A percentile compares a stretch with the other conserved stretches of the same genome.
phyloP scores from a whole-genome alignment of 1,140 invertebrate species.

The Trachymyrmex septentrionalis region DNA sequence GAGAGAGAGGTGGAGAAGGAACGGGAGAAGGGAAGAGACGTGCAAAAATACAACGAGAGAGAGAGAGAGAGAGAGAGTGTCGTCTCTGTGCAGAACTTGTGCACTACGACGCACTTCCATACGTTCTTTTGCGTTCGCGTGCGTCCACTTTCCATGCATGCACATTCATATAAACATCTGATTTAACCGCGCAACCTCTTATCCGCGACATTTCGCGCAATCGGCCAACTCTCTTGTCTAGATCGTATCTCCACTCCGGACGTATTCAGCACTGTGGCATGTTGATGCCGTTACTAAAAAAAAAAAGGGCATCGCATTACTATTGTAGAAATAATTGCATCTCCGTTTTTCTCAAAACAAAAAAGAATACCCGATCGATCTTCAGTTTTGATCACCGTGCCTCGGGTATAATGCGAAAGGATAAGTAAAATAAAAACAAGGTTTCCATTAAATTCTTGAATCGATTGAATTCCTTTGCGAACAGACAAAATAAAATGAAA shows the following conservation, averaged over 20 bases:
- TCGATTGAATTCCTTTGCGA: constrained; percentile 38
- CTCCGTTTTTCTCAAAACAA: not conserved
- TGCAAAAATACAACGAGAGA: constrained; percentile 79
- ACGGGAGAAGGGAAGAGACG: constrained; percentile 65
- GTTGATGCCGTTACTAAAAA: constrained; percentile 18
- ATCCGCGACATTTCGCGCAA: constrained; percentile 33
- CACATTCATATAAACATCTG: constrained; percentile 50
- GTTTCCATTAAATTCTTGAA: constrained; percentile 38
- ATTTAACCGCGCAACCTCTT: constrained; percentile 30
- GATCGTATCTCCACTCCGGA: constrained; percentile 15
- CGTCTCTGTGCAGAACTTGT: constrained; percentile 68
- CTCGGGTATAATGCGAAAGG: not conserved
- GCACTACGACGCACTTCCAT: constrained; percentile 30
- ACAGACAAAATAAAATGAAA: constrained; percentile 14
- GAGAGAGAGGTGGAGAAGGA: constrained; percentile 43
- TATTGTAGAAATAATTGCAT: not conserved
- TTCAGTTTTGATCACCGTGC: constrained; percentile 5
- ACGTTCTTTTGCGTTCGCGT: not conserved
- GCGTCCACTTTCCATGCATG: constrained; percentile 62
- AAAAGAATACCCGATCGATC: not conserved
- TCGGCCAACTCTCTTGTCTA: not conserved
- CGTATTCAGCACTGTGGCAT: not conserved
- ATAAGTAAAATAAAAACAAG: not conserved
- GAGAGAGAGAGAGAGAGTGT: constrained; percentile 67
- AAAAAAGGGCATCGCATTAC: not conserved